Percentiles rank a stretch among this genome's conserved stretches.
phyloP scores from a whole-genome alignment of 92 coral and sea anemone genomes.

The Porites divaricata region DNA sequence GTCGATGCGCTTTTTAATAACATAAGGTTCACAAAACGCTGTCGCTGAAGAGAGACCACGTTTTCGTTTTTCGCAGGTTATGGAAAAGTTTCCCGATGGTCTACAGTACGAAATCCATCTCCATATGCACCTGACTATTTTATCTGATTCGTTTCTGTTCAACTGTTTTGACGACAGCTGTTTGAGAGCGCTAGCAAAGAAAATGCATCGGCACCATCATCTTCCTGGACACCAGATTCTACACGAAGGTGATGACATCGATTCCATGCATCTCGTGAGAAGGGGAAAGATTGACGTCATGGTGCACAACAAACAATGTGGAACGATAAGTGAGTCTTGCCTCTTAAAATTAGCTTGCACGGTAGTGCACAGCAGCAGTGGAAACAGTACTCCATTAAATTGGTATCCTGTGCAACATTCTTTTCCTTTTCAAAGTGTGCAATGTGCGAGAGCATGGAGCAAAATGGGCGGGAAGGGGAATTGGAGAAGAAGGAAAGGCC shows the following conservation, averaged over 20 bases:
- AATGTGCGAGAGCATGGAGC: too few species aligned
- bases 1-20: too few species aligned
- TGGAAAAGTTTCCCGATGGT: conserved; percentile 92
- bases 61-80: conserved; percentile 59
- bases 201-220: conserved; percentile 93
- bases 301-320: conserved; percentile 63
- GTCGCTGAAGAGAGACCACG: background rate
- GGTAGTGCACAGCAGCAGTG: too few species aligned
- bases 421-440: too few species aligned
- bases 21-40: too few species aligned
- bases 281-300: conserved; percentile 92
- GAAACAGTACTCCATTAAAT: too few species aligned
- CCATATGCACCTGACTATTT: conserved; percentile 91
- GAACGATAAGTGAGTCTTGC: conserved; percentile 73
- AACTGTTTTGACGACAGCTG: conserved; percentile 74
- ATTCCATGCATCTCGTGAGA: conserved; percentile 84
- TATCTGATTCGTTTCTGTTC: conserved; percentile 88
- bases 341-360: background rate
- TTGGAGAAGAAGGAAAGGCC: too few species aligned
- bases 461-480: too few species aligned
- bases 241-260: conserved; percentile 87
- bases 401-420: too few species aligned
- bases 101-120: conserved; percentile 97
- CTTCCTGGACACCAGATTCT: conserved; percentile 88
- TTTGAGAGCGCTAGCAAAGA: conserved; percentile 82